A percentile compares a stretch with the other conserved stretches of the same genome.
phyloP scores from a whole-genome alignment of 2,888 invertebrate genomes.

The Luperina nickerlii region DNA sequence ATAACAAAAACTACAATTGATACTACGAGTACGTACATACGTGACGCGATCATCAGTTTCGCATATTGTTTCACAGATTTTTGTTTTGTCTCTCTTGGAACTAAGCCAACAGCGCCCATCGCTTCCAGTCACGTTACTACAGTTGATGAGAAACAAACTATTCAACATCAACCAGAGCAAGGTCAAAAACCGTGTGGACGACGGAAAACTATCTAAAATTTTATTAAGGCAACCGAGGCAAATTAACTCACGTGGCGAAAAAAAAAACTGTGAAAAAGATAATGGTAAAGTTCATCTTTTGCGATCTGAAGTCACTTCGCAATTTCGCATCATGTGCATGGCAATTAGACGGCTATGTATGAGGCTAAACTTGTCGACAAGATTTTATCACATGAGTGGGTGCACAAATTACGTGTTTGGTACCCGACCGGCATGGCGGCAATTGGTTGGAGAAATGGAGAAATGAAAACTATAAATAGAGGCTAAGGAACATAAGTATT shows the following conservation, averaged over 20 bases:
- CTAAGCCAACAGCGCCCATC: conserved; percentile 77
- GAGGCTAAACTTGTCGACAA: conserved; percentile 30
- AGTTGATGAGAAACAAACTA: conserved; percentile 78
- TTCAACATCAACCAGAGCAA: conserved; percentile 70
- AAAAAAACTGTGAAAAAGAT: conserved; percentile 23
- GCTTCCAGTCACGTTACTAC: conserved; percentile 73
- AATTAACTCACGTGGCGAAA: conserved; percentile 34
- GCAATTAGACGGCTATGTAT: conserved; percentile 39
- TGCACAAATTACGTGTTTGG: conserved; percentile 32
- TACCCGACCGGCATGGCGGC: conserved; percentile 2
- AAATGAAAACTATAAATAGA: conserved; percentile 40
- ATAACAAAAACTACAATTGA: conserved; percentile 86
- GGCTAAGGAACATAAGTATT: conserved; percentile 8
- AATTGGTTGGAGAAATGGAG: conserved; percentile 27
- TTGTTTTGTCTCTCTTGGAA: conserved; percentile 80
- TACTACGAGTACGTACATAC: conserved; percentile 76
- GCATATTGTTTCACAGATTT: conserved; percentile 76
- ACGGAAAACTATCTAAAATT: conserved; percentile 64
- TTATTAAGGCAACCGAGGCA: conserved; percentile 22
- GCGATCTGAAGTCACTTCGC: conserved; percentile 33
- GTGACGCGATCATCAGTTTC: conserved; percentile 72
- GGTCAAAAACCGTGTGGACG: conserved; percentile 72
- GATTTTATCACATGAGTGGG: conserved; percentile 49
- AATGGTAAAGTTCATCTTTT: conserved; percentile 60
- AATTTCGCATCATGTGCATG: conserved; percentile 24